Evolutionary conservation across 2,888 invertebrate genomes (phyloP).

Genomic region (Nemoura dubitans): DNA sequence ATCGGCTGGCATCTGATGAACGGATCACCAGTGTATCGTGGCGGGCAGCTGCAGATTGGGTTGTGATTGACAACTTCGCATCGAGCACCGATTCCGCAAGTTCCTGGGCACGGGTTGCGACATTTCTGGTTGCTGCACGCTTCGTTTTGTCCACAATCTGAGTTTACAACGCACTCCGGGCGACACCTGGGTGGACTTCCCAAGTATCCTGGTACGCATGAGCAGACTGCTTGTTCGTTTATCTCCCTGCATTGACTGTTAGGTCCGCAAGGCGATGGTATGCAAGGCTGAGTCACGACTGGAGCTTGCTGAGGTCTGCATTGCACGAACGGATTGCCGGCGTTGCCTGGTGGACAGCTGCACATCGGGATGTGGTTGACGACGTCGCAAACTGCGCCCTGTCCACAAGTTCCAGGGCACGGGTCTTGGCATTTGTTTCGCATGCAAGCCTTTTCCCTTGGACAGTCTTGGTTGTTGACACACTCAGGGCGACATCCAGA

Average conservation of each 20-base stretch:
- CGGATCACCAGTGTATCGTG: constrained; percentile 70
- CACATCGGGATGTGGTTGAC: constrained; percentile 59
- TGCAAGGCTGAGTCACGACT: constrained; percentile 57
- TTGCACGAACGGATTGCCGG: constrained; percentile 65
- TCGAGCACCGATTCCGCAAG: constrained; percentile 68
- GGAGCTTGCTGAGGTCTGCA: constrained; percentile 62
- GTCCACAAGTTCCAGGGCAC: constrained; percentile 58
- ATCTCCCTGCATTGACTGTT: constrained; percentile 63
- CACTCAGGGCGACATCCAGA: constrained; percentile 71
- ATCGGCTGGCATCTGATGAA: constrained; percentile 58
- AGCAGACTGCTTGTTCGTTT: constrained; percentile 61
- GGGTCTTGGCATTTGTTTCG: constrained; percentile 58
- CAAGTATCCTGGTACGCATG: constrained; percentile 60
- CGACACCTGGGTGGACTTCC: constrained; percentile 62
- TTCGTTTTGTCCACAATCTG: constrained; percentile 62
- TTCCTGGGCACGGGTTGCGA: constrained; percentile 67
- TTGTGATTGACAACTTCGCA: constrained; percentile 73
- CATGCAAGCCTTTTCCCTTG: constrained; percentile 66
- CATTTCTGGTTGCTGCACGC: constrained; percentile 76
- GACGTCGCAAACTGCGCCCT: constrained; percentile 58
- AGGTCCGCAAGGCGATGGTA: constrained; percentile 64
- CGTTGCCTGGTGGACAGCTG: constrained; percentile 52
- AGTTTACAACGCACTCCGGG: constrained; percentile 62
- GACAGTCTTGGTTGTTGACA: constrained; percentile 66
- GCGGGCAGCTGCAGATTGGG: constrained; percentile 70